Evolutionary conservation across 2,113 vertebrate species (phyloP).

Genomic region (Micromys minutus): DNA sequence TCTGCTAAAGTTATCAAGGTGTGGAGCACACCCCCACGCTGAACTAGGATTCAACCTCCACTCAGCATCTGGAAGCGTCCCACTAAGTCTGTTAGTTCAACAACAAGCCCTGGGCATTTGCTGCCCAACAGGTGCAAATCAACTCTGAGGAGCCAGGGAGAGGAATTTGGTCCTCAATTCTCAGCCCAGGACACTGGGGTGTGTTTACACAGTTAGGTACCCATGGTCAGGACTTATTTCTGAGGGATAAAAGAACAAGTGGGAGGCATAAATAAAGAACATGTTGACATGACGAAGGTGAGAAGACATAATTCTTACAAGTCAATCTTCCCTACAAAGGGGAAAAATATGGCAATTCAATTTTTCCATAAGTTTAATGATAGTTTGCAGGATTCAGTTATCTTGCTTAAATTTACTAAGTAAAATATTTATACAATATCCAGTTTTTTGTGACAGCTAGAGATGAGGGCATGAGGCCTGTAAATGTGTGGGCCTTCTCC

Average conservation of each 20-base stretch:
- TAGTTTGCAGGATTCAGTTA: slow-evolving; percentile 46
- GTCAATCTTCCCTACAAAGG: background rate
- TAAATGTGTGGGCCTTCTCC: background rate
- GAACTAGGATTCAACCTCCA: slow-evolving; percentile 25
- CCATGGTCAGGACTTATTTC: slow-evolving; percentile 7
- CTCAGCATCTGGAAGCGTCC: slow-evolving; percentile 33
- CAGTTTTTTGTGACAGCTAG: background rate
- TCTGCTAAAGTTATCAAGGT: slow-evolving; percentile 43
- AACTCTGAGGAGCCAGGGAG: background rate
- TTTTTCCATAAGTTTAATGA: background rate
- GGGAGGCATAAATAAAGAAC: slow-evolving; percentile 46
- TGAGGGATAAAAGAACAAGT: slow-evolving; percentile 56
- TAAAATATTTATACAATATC: background rate
- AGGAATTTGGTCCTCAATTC: background rate
- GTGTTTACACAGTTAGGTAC: slow-evolving; percentile 30
- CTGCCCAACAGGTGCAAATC: slow-evolving; percentile 46
- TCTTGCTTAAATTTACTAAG: background rate
- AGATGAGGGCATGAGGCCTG: background rate
- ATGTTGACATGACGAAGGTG: slow-evolving; percentile 41
- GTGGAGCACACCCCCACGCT: background rate
- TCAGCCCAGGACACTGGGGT: background rate
- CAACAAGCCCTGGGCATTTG: background rate
- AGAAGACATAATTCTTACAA: slow-evolving; percentile 59
- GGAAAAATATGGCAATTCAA: background rate
- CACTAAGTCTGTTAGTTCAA: slow-evolving; percentile 18